phyloP scores from a whole-genome alignment of 2,797 vertebrate genomes.

The Gymnodraco acuticeps region DNA sequence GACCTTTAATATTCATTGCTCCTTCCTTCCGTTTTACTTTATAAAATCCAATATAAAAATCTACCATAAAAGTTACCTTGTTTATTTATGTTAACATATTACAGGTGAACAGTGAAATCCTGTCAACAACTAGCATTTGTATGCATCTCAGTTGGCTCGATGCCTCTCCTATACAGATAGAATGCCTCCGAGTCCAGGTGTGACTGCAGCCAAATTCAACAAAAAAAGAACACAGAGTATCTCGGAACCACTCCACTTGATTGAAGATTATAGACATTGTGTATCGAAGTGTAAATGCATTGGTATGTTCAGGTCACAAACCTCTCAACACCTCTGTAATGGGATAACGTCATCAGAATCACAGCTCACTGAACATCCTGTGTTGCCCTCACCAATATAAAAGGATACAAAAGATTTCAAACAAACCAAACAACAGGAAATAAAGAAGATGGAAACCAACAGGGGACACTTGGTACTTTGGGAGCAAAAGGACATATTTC shows the following conservation, averaged over 20 bases:
- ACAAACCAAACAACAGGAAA: neutral
- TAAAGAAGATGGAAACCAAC: neutral
- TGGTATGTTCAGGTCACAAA: conserved; percentile 3
- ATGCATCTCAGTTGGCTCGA: neutral
- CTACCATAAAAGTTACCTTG: too few relatives aligned
- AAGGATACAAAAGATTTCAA: neutral
- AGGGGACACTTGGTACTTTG: neutral
- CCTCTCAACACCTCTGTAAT: neutral
- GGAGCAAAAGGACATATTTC: too few relatives aligned
- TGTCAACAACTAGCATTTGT: neutral
- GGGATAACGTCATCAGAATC: neutral
- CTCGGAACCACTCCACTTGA: neutral
- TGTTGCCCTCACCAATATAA: neutral
- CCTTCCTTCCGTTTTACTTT: too few relatives aligned
- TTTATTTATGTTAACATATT: too few relatives aligned
- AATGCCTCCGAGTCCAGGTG: neutral
- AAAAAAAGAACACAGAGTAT: neutral
- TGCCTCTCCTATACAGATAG: neutral
- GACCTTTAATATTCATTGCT: too few relatives aligned
- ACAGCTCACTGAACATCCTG: neutral
- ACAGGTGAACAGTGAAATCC: too few relatives aligned
- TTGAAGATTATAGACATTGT: neutral
- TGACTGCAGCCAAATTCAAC: neutral
- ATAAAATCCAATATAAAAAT: too few relatives aligned
- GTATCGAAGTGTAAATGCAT: neutral